phyloP scores from a whole-genome alignment of 1,140 invertebrate species.

The Adoxophyes honmai region DNA sequence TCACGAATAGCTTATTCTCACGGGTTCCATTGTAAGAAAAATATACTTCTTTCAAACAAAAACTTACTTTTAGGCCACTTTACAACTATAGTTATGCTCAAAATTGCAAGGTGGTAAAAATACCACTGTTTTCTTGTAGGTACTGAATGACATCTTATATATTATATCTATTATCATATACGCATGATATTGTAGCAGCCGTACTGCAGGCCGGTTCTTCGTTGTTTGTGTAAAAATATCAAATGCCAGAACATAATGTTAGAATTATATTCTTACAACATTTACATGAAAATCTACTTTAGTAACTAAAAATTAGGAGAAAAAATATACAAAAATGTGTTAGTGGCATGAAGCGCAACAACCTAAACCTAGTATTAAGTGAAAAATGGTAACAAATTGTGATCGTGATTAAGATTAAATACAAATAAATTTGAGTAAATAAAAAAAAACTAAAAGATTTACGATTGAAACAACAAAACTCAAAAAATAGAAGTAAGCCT shows the following conservation, averaged over 20 bases:
- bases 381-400: constrained; percentile 15
- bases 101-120: no score
- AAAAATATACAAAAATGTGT: no score
- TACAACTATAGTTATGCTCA: no score
- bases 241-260: neutral
- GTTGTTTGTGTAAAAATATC: neutral
- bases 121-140: no score
- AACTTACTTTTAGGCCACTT: neutral
- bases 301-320: no score
- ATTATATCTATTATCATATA: neutral
- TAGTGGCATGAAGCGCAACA: neutral
- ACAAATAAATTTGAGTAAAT: constrained; percentile 6
- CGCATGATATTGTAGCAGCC: neutral
- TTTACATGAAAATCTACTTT: no score
- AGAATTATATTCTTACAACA: constrained; percentile 1
- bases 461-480: neutral
- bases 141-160: no score
- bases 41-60: neutral
- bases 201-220: neutral
- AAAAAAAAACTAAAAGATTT: neutral
- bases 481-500: neutral
- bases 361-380: neutral
- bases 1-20: constrained; percentile 18
- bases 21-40: neutral
- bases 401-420: constrained; percentile 7